A percentile compares a stretch with the other conserved stretches of the same genome.
Conservation (phyloP, 1,140 invertebrate species). For the Pogonus chalceus region DNA sequence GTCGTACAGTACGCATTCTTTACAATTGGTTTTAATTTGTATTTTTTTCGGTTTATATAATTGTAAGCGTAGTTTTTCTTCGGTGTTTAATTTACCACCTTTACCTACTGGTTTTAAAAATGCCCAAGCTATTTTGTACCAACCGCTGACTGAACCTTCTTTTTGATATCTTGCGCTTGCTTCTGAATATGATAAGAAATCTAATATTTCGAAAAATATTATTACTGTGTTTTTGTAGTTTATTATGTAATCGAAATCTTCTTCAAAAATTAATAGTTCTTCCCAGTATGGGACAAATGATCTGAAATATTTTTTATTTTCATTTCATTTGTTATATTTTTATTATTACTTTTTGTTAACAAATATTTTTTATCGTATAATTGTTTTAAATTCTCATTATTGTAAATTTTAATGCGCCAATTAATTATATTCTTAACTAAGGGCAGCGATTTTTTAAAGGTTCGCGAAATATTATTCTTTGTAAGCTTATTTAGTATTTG, state of each 20-base stretch:
- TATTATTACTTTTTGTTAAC: no score
- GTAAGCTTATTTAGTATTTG: no score
- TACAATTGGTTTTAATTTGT: conserved; percentile 5
- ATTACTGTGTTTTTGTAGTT: conserved; percentile 6
- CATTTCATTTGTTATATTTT: neutral
- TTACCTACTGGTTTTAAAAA: conserved; percentile 21
- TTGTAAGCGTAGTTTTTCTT: conserved; percentile 21
- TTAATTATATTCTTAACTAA: no score
- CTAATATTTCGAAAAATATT: conserved; percentile 22
- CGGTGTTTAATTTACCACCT: conserved; percentile 12
- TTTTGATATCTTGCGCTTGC: neutral
- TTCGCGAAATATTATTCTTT: no score
- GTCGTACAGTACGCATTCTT: conserved; percentile 13
- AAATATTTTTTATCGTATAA: no score
- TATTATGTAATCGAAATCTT: conserved; percentile 13
- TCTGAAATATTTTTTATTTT: conserved; percentile 12
- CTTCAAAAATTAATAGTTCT: conserved; percentile 18
- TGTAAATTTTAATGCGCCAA: no score
- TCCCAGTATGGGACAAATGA: conserved; percentile 18
- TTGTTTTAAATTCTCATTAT: no score
- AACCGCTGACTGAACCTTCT: conserved; percentile 5
- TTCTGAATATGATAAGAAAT: conserved; percentile 1
- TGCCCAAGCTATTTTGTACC: conserved; percentile 19
- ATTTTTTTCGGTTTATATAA: conserved; percentile 15
- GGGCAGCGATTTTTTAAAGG: no score